A percentile compares a stretch with the other conserved stretches of the same genome.
phyloP scores from a whole-genome alignment of 2,113 vertebrate genomes.

The Plotosus lineatus region DNA sequence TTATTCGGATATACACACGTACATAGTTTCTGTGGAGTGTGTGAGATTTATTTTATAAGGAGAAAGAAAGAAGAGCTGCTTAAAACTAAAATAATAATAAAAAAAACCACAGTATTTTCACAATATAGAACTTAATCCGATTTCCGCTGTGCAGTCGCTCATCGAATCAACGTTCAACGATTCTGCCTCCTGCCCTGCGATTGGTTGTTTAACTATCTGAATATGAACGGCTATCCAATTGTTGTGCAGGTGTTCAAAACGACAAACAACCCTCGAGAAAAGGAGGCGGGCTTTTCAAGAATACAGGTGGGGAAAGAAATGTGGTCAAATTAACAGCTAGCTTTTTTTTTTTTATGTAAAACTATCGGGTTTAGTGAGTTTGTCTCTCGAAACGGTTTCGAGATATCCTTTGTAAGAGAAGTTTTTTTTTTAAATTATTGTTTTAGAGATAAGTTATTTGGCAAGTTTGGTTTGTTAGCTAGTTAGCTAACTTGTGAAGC shows the following conservation, averaged over 20 bases:
- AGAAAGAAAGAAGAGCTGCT: background rate
- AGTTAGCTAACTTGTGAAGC: background rate
- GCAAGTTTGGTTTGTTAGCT: background rate
- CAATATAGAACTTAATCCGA: background rate
- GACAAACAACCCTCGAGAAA: background rate
- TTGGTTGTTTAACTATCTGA: background rate
- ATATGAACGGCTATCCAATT: background rate
- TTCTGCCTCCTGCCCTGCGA: background rate
- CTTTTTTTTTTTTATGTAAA: background rate
- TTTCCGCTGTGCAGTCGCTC: background rate
- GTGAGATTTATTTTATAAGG: background rate
- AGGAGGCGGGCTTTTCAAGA: background rate
- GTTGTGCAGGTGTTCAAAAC: background rate
- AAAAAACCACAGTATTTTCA: background rate
- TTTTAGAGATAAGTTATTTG: background rate
- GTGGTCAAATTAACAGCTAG: background rate
- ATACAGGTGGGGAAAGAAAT: background rate
- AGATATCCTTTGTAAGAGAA: background rate
- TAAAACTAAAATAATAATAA: background rate
- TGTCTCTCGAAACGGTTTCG: background rate
- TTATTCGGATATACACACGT: background rate
- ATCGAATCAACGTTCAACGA: rapidly evolving
- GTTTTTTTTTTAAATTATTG: background rate
- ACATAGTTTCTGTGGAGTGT: background rate
- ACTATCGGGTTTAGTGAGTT: background rate